These are phyloP conservation scores for Hemiprocne comata DNA, from an alignment of 2,113 vertebrate genomes.

Conservation along the genomic window DNA sequence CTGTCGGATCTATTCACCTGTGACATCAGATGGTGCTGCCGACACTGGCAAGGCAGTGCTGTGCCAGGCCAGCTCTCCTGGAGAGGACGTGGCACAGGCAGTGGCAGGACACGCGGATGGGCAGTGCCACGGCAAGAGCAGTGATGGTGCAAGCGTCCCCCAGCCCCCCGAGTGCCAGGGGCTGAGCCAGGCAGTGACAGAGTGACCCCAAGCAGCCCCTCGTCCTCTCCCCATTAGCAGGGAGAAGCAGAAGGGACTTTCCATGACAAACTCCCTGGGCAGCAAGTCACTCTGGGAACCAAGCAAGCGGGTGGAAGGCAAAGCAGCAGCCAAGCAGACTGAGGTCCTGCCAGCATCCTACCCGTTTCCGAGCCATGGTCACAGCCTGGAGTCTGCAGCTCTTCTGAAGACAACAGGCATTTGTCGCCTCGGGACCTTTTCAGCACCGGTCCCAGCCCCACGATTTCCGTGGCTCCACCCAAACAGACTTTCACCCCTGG, in stretches of 20 bases:
- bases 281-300: neutral
- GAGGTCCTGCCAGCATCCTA: neutral
- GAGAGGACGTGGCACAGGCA: neutral
- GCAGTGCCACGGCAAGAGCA: too few species aligned
- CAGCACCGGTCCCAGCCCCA: neutral
- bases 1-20: neutral
- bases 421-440: neutral
- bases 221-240: fast-evolving
- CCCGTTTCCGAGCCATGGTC: conserved; percentile 61
- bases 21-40: neutral
- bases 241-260: neutral
- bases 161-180: fast-evolving
- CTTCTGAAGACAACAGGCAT: neutral
- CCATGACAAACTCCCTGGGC: neutral
- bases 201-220: neutral
- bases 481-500: neutral
- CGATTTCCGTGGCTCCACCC: conserved; percentile 36
- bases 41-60: neutral
- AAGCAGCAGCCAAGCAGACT: neutral
- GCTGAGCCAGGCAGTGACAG: neutral
- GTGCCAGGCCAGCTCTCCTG: neutral
- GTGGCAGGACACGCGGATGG: neutral
- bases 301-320: neutral
- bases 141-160: neutral
- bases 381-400: neutral